Evolutionary conservation across 2,888 invertebrate genomes (phyloP).

Genomic region (Thelaira solivaga): DNA sequence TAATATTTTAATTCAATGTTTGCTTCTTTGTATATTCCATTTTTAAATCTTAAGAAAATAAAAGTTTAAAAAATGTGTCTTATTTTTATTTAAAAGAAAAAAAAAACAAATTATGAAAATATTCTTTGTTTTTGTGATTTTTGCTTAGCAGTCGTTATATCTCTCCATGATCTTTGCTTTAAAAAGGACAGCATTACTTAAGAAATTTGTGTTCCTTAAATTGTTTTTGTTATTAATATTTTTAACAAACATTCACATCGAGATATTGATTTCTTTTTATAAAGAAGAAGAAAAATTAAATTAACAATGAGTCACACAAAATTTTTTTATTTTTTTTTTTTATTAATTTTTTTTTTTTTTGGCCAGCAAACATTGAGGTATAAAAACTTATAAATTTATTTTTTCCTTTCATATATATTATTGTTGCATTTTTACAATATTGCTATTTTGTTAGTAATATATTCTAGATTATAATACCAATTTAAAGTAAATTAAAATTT

Average conservation of each 20-base stretch:
- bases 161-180: conserved; percentile 65
- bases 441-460: background rate
- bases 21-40: conserved; percentile 8
- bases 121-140: conserved; percentile 38
- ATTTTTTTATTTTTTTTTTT: background rate
- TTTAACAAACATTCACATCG: conserved; percentile 62
- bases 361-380: conserved; percentile 57
- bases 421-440: background rate
- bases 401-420: background rate
- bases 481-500: background rate
- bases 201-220: conserved; percentile 31
- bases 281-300: background rate
- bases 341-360: background rate
- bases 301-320: conserved; percentile 31
- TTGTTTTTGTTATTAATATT: conserved; percentile 37
- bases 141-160: conserved; percentile 65
- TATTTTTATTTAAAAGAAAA: conserved; percentile 20
- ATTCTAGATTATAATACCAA: background rate
- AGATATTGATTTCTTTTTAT: conserved; percentile 47
- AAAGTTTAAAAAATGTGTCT: no score
- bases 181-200: conserved; percentile 45
- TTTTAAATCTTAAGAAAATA: conserved; percentile 3
- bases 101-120: conserved; percentile 1
- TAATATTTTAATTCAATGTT: conserved; percentile 48
- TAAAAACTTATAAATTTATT: conserved; percentile 10